Conservation (phyloP, 92 coral and sea anemone species). For the Desmophyllum pertusum region DNA sequence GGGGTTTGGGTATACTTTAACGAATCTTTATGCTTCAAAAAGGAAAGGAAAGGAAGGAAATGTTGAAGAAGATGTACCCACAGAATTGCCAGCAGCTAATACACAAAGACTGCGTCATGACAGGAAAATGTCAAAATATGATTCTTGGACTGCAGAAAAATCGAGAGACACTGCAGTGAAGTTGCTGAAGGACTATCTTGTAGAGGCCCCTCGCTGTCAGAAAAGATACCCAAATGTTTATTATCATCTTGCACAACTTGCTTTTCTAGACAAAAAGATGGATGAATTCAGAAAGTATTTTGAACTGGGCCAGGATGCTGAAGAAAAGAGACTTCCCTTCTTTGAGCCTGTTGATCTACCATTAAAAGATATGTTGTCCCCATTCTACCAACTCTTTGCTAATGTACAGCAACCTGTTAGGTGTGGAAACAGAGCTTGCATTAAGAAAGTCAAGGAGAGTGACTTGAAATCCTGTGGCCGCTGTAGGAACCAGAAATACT, state of each 20-base stretch:
- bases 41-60: neutral
- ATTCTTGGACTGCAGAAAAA: constrained; percentile 21
- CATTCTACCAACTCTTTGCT: constrained; percentile 6
- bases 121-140: constrained; percentile 11
- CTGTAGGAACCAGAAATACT: constrained; percentile 10
- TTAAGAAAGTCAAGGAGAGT: constrained; percentile 23
- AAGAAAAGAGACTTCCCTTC: constrained; percentile 71
- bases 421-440: constrained; percentile 64
- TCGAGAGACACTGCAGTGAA: constrained; percentile 22
- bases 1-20: constrained; percentile 54
- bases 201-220: constrained; percentile 72
- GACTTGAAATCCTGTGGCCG: neutral
- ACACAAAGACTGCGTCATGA: constrained; percentile 3
- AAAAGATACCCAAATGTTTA: constrained; percentile 73
- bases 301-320: constrained; percentile 78
- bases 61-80: neutral
- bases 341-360: constrained; percentile 36
- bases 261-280: constrained; percentile 3
- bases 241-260: constrained; percentile 69
- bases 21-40: neutral
- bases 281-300: constrained; percentile 42
- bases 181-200: constrained; percentile 53
- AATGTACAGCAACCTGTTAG: neutral
- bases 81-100: neutral
- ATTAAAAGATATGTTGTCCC: constrained; percentile 32